phyloP scores from a whole-genome alignment of 2,797 vertebrate species.

The Lepilemur septentrionalis region DNA sequence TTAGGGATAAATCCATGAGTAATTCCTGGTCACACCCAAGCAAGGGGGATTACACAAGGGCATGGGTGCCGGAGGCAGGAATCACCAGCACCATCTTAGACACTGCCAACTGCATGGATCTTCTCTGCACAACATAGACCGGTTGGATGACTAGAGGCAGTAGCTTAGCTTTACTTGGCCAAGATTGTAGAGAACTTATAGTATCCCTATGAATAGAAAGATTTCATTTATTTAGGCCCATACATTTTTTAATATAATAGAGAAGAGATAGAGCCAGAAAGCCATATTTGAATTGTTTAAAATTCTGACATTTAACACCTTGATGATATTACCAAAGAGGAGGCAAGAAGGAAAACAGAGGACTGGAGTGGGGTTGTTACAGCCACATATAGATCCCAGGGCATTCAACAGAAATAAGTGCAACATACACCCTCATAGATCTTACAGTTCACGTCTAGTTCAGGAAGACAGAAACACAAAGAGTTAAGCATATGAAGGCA shows the following conservation, averaged over 20 bases:
- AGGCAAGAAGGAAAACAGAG: background rate
- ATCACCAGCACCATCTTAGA: background rate
- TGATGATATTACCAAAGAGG: background rate
- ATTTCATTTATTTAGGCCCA: background rate
- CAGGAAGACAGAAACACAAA: background rate
- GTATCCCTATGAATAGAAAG: background rate
- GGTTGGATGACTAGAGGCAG: too few relatives aligned
- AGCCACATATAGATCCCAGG: fast-evolving
- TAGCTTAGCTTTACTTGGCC: background rate
- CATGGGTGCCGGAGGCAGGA: background rate
- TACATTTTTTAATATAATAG: background rate
- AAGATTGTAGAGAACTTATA: background rate
- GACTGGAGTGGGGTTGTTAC: too few relatives aligned
- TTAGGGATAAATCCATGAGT: background rate
- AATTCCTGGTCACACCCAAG: background rate
- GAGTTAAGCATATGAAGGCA: background rate
- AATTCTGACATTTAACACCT: background rate
- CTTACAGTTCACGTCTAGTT: background rate
- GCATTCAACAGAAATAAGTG: background rate
- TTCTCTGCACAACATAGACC: background rate
- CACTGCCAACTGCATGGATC: fast-evolving
- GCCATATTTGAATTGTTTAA: background rate
- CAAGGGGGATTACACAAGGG: too few relatives aligned
- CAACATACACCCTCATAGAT: fast-evolving
- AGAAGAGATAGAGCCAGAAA: background rate